Percentiles rank a stretch among this genome's conserved stretches.
Conservation (phyloP, 1,140 invertebrate genomes). For the Heliothis virescens region DNA sequence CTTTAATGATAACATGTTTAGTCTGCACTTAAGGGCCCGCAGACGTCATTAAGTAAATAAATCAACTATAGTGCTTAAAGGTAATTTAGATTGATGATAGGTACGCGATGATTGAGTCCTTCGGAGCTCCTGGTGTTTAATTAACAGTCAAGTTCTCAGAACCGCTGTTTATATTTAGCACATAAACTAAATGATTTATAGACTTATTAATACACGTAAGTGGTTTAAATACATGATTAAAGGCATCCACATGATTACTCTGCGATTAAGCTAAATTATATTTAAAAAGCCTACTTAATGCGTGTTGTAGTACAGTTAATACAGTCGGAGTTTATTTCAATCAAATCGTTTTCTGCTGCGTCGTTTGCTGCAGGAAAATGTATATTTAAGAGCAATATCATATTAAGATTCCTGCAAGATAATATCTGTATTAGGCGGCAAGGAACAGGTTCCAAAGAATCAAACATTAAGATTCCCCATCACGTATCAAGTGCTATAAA, state of each 20-base stretch:
- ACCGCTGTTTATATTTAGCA: conserved; percentile 35
- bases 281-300: background rate
- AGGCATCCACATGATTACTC: conserved; percentile 2
- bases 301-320: background rate
- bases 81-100: conserved; percentile 51
- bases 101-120: conserved; percentile 45
- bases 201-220: background rate
- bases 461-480: conserved; percentile 42
- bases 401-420: conserved; percentile 5
- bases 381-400: background rate
- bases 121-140: conserved; percentile 38
- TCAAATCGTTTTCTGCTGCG: background rate
- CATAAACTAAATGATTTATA: conserved; percentile 39
- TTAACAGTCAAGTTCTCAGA: conserved; percentile 28
- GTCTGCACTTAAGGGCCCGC: conserved; percentile 51
- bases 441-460: conserved; percentile 16
- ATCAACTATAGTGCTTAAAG: conserved; percentile 40
- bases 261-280: background rate
- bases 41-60: conserved; percentile 46
- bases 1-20: conserved; percentile 58
- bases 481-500: conserved; percentile 47
- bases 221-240: conserved; percentile 7
- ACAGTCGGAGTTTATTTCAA: conserved; percentile 2
- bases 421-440: background rate
- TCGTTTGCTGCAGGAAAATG: background rate